Percentiles rank a stretch among this genome's conserved stretches.
Conservation (phyloP, 2,113 vertebrate species). For the Pangasianodon hypophthalmus region DNA sequence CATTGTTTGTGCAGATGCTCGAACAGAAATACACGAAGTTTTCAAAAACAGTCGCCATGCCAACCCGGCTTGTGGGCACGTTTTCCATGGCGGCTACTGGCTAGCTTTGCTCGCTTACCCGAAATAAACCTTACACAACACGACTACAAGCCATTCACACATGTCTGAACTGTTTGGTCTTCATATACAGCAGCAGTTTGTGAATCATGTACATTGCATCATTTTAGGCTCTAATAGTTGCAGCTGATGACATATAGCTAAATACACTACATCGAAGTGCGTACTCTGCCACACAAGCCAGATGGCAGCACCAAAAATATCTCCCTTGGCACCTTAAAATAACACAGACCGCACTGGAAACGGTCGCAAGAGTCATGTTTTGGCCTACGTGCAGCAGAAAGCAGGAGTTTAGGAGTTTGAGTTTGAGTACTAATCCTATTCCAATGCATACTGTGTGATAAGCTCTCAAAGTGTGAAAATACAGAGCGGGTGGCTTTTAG, state of each 20-base stretch:
- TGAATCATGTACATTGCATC: background rate
- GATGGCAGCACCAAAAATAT: conserved; percentile 26
- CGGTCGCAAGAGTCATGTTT: conserved; percentile 10
- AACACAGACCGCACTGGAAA: conserved; percentile 31
- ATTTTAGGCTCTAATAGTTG: background rate
- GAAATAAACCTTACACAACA: conserved; percentile 63
- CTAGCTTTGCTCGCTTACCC: conserved; percentile 48
- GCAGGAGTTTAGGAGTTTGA: background rate
- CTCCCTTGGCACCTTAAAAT: conserved; percentile 31
- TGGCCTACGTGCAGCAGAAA: conserved; percentile 10
- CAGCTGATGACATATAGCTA: background rate
- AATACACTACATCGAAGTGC: background rate
- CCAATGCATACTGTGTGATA: background rate
- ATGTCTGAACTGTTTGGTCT: background rate
- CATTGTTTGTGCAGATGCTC: conserved; percentile 1
- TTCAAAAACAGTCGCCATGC: conserved; percentile 65
- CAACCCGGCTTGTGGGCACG: conserved; percentile 51
- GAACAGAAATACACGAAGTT: conserved; percentile 61
- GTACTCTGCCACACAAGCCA: background rate
- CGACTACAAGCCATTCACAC: background rate
- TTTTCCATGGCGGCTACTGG: conserved; percentile 41
- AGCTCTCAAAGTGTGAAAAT: background rate
- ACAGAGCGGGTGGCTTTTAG: background rate
- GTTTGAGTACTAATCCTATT: background rate
- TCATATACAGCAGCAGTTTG: background rate